Base-by-base conservation (phyloP, 1,140 invertebrate species). In the Asobara japonica region DNA sequence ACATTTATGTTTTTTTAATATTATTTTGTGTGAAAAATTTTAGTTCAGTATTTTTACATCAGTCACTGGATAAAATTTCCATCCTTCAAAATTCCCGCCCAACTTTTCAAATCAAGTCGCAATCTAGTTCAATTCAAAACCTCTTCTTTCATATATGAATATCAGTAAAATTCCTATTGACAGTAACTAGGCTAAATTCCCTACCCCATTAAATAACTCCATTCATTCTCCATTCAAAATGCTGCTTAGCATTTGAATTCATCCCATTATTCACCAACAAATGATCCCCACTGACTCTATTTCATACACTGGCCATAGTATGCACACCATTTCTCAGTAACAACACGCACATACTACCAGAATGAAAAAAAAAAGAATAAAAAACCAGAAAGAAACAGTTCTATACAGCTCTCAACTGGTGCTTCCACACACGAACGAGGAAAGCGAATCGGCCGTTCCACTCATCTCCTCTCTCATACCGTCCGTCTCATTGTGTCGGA, bases 401-500 rank as follows among this genome's bases (percentile, higher is more conserved):
- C 22, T 22, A 56, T 27, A 7, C 25, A 56, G 22, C 20, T 16
- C 51, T 61, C 64, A 38, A 62, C 61, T 33, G 25, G 38, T 36
- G 31, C 65, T 29, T 68, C 33, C 48, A 68, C 65, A 68, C 71
- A 72, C 65, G 65, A 71, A 62, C 78, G 45, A 61, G 73, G 45
- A 81, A 78, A 79, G 80, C 78, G 81, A 86, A 84, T 86, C 84
- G 84, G 82, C 82, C 81, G 79, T 79, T 81, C 79, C 81, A 83
- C 83, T 86, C 86, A 84, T 83, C 82, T 81, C 84, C 84, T 76
- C 82, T 51, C 69, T 71, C 83, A 84, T 70, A 82, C 41, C 80
- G 83, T 85, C 81, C 83, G 84, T 86, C 85, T 87, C 85, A 87
- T 87, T 87, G 85, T 87, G 86, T 87, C 84, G 86, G 86, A 87